Conservation (phyloP, 2,797 vertebrate genomes). For the Phrynocephalus vlangalii region DNA sequence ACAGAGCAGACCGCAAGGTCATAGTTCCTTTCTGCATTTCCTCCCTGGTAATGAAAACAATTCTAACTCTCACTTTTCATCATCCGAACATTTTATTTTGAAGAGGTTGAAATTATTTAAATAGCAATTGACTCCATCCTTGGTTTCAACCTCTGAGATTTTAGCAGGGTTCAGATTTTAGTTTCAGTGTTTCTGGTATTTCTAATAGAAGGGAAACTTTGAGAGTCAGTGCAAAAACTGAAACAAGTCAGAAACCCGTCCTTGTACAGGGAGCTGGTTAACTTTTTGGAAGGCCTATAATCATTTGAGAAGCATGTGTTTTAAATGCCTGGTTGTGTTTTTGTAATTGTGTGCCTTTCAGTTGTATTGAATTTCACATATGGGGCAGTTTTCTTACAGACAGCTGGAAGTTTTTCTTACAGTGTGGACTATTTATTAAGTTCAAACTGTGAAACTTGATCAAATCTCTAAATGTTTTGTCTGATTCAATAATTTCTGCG, state of each 20-base stretch:
- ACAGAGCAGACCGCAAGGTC: conserved; percentile 37
- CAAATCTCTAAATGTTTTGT: conserved; percentile 21
- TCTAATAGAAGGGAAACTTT: conserved; percentile 51
- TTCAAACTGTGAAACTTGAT: conserved; percentile 23
- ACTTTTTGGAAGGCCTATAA: conserved; percentile 40
- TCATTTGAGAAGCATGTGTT: conserved; percentile 46
- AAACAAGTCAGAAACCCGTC: conserved; percentile 54
- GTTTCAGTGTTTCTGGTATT: conserved; percentile 62
- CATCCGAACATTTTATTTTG: conserved; percentile 58
- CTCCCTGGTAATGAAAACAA: conserved; percentile 61
- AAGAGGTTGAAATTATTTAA: conserved; percentile 74
- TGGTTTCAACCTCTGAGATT: neutral
- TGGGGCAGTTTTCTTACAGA: conserved; percentile 33
- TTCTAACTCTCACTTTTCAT: conserved; percentile 55
- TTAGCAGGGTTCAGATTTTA: conserved; percentile 58
- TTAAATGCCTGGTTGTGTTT: conserved; percentile 43
- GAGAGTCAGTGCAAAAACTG: conserved; percentile 49
- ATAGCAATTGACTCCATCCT: conserved; percentile 71
- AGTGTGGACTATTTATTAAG: conserved; percentile 33
- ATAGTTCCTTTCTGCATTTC: conserved; percentile 49
- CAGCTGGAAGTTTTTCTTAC: conserved; percentile 40
- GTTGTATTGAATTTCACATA: conserved; percentile 43
- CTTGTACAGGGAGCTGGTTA: conserved; percentile 35
- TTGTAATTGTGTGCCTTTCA: conserved; percentile 30
- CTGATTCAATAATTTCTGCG: conserved; percentile 1